Conservation (phyloP, 2,113 vertebrate species). For the Ibidorhyncha struthersii region DNA sequence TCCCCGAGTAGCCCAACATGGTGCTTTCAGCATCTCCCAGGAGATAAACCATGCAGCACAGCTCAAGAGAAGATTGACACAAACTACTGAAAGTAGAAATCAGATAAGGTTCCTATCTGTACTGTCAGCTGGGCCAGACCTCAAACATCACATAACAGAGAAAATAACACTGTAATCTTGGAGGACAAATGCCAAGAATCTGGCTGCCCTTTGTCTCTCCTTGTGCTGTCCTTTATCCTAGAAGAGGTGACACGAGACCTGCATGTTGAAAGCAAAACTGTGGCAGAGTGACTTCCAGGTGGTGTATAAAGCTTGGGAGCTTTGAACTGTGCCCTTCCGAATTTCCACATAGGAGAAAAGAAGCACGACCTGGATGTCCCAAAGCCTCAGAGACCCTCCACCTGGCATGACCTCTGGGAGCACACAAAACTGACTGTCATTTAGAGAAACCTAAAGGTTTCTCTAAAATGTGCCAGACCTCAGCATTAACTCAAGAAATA, state of each 20-base stretch:
- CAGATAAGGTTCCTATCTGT: not conserved
- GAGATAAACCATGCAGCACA: not conserved
- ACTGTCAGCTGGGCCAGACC: not conserved
- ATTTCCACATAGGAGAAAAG: not conserved
- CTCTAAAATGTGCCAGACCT: not conserved
- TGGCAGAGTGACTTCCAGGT: not conserved
- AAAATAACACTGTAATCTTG: not conserved
- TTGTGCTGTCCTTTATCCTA: not conserved
- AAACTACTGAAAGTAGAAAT: not conserved
- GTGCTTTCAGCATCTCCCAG: too few species aligned
- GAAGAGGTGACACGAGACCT: not conserved
- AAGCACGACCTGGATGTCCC: not conserved
- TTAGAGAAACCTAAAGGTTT: not conserved
- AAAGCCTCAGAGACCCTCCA: not conserved
- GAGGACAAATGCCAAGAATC: not conserved
- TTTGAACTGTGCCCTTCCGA: constrained; percentile 27
- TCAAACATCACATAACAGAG: not conserved
- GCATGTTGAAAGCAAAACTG: not conserved
- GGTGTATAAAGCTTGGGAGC: not conserved
- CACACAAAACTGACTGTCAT: not conserved
- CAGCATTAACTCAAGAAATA: not conserved
- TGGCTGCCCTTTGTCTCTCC: not conserved
- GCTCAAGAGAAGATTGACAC: not conserved
- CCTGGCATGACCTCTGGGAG: not conserved
- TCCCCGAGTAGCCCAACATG: not conserved